Percentiles rank a stretch among this genome's conserved stretches.
Conservation (phyloP, 2,888 invertebrate genomes). For the Xanthostigma xanthostigma region DNA sequence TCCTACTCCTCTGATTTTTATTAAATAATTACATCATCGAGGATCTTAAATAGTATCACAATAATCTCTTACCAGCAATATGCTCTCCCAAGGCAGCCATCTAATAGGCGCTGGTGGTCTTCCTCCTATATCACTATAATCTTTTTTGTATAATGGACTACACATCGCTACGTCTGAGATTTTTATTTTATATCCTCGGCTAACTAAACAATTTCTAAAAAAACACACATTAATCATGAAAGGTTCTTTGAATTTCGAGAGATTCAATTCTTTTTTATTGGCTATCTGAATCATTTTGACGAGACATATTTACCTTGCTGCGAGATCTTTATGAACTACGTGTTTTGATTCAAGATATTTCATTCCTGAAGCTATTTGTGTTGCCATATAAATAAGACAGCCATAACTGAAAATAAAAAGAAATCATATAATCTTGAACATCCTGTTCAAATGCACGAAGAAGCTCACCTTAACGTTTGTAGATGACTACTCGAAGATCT, state of each 20-base stretch:
- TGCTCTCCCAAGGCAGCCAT: conserved; percentile 51
- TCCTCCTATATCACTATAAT: conserved; percentile 46
- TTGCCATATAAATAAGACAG: conserved; percentile 54
- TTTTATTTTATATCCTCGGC: conserved; percentile 42
- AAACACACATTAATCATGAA: conserved; percentile 10
- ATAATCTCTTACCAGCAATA: conserved; percentile 34
- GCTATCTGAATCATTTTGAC: no score
- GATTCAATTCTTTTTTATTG: not conserved
- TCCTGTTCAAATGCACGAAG: no score
- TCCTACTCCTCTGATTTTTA: no score
- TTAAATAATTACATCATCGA: no score
- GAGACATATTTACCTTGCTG: conserved; percentile 36
- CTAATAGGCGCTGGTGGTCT: conserved; percentile 44
- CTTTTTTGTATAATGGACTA: conserved; percentile 43
- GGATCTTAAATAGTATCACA: no score
- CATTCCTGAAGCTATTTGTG: conserved; percentile 66
- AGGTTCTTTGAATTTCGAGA: not conserved
- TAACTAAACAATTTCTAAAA: conserved; percentile 43
- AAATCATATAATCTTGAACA: no score
- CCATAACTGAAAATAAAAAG: conserved; percentile 34
- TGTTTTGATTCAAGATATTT: conserved; percentile 63
- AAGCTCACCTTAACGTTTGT: conserved; percentile 11
- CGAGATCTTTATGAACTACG: conserved; percentile 66
- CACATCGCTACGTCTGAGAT: conserved; percentile 48
- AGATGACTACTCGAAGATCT: conserved; percentile 13